A percentile compares a stretch with the other conserved stretches of the same genome.
These are phyloP conservation scores for Microctenopoma stevenorrisi DNA, from an alignment of 2,797 vertebrate species.

Conservation along the genomic window DNA sequence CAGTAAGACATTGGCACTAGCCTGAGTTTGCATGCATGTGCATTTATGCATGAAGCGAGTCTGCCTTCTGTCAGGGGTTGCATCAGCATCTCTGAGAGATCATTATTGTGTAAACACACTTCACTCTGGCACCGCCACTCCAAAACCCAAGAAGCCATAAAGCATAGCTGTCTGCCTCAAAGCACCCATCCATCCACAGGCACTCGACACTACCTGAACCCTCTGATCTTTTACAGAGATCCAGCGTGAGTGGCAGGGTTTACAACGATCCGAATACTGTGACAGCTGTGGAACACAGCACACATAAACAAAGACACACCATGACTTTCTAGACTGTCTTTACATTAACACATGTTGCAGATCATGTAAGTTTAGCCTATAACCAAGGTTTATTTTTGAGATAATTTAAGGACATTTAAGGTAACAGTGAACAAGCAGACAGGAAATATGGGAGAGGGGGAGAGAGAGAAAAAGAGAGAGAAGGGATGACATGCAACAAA, in stretches of 20 bases:
- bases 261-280: constrained; percentile 52
- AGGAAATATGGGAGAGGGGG: too few relatives aligned
- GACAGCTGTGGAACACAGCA: constrained; percentile 18
- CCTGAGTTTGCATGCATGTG: not conserved
- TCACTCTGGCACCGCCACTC: constrained; percentile 73
- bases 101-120: constrained; percentile 62
- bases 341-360: constrained; percentile 14
- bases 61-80: constrained; percentile 47
- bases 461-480: too few relatives aligned
- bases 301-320: constrained; percentile 25
- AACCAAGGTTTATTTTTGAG: not conserved
- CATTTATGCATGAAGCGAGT: constrained; percentile 14
- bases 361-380: not conserved
- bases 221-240: constrained; percentile 62
- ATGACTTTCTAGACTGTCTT: constrained; percentile 15
- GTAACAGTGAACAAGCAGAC: too few relatives aligned
- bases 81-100: constrained; percentile 64
- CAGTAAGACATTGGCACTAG: not conserved
- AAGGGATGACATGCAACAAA: too few relatives aligned
- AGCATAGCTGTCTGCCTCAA: constrained; percentile 71
- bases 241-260: constrained; percentile 56
- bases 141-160: constrained; percentile 72
- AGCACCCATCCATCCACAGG: constrained; percentile 68
- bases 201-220: constrained; percentile 59
- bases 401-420: too few relatives aligned